Evolutionary conservation across 2,797 vertebrate species (phyloP).

Genomic region (Eremophila alpestris): DNA sequence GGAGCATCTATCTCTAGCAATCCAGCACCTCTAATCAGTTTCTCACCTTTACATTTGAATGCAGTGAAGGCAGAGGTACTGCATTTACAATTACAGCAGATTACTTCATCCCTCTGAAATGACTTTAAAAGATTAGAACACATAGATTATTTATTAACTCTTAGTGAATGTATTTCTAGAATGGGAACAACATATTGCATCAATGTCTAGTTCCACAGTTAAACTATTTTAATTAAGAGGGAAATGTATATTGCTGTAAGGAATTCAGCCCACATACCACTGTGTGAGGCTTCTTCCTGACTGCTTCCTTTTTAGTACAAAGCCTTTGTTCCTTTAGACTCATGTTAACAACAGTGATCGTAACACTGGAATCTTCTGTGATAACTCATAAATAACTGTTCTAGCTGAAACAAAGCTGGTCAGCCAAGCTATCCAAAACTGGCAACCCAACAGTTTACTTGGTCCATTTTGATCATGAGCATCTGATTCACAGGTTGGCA

Average conservation of each 20-base stretch:
- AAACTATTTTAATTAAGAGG: constrained; percentile 73
- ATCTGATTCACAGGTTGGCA: background rate
- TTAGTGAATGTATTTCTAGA: constrained; percentile 72
- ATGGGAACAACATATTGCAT: constrained; percentile 76
- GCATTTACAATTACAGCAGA: constrained; percentile 70
- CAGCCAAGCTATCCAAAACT: background rate
- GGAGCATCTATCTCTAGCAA: constrained; percentile 58
- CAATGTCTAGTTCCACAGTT: constrained; percentile 72
- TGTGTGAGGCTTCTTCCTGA: background rate
- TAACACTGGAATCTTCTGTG: background rate
- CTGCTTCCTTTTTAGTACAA: constrained; percentile 42
- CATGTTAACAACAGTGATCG: background rate
- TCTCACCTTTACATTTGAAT: constrained; percentile 69
- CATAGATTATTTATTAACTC: constrained; percentile 81
- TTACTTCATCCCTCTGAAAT: constrained; percentile 74
- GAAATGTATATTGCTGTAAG: background rate
- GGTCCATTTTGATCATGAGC: background rate
- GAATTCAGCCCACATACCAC: background rate
- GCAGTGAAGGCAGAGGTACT: constrained; percentile 38
- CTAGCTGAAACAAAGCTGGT: constrained; percentile 7
- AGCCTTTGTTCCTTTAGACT: constrained; percentile 39
- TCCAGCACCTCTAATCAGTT: constrained; percentile 51
- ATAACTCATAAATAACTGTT: background rate
- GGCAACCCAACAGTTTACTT: background rate
- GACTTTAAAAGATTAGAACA: constrained; percentile 78